Base-by-base conservation (phyloP, 2,888 invertebrate genomes). In the Iphiclides podalirius region DNA sequence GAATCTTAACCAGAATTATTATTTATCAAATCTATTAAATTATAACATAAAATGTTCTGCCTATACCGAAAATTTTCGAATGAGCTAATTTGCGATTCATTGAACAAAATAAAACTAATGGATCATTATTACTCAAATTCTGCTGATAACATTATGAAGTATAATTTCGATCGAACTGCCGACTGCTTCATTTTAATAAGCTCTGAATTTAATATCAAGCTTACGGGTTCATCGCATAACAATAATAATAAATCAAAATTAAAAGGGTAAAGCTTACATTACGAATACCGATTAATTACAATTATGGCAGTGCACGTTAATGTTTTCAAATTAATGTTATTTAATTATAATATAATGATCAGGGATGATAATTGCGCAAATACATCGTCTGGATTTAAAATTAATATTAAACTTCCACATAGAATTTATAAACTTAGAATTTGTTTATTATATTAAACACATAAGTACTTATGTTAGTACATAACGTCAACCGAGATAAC, bases 41-140 rank as follows among this genome's bases (percentile, higher is more conserved):
- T n/a, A n/a, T n/a, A n/a, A n/a, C n/a, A n/a, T n/a, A n/a, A n/a
- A n/a, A n/a, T n/a, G n/a, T n/a, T n/a, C n/a, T n/a, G n/a, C n/a
- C n/a, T n/a, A n/a, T 34, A 36, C 26, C 16, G 16, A 44, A 35
- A 44, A 35, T 26, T 36, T 12, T 26, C 36, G 15, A 12, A 11
- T 12, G 26, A 8, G 36, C 35, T 36, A 36, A 44, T 26, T 36
- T 28, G 11, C 36, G 23, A 36, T 15, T 15, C 44, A 26, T 28
- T 44, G 7, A 34, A 23, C 39, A 39, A 34, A 8, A 39, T 46
- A 33, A 34, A 39, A 23, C 39, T 39, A 34, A 23, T 23, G 39
- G 39, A 33, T 17, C 11, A 9, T 26, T 26, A 26, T 26, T 1
- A 8, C 9, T 26, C 26, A 26, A 46, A 46, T 34, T 39, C 23